Base-by-base conservation (phyloP, 2,888 invertebrate genomes). In the Melieria crassipennis region DNA sequence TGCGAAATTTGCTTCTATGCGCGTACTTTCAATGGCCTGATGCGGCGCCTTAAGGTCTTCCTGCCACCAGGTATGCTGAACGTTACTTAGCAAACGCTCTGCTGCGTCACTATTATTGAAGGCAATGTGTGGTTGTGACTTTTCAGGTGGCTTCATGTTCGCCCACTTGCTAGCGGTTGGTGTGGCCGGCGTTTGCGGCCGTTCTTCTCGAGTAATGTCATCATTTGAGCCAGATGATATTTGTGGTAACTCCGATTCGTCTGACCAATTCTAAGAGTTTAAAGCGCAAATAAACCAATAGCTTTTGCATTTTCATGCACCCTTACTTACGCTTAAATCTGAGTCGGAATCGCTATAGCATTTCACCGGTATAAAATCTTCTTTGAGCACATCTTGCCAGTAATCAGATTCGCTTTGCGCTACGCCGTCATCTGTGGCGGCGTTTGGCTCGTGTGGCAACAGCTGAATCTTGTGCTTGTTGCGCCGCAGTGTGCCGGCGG, bases 41-140 rank as follows among this genome's bases (percentile, higher is more conserved):
- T 83, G 81, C 64, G 79, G 77, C 45, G 83, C 79, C n/a, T 85
- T 75, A 9, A n/a, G 60, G 43, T 62, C 63, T 0, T 65, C 69
- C 63, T 81, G 79, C 81, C 88, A 88, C 89, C 88, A 89, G 42
- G 83, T 80, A 50, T 86, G 82, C 74, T 89, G 89, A 11, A 88
- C 77, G 68, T 83, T 84, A 5, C 74, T 76, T 5, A 77, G 60
- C 4, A 89, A 72, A 82, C 86, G 86, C 60, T 81, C 75, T 72
- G 78, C 81, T 5, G 85, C 80, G 65, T 81, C 70, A 11, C 77
- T 71, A 64, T 79, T 77, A 73, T 84, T 78, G 3, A 80, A 81
- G 45, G 65, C 55, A 9, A 56, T 60, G 66, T 73, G 83, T 52
- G 77, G 77, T 13, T 72, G 69, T 9, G 76, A 73, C 66, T 79